Percentiles rank a stretch among this genome's conserved stretches.
Conservation (phyloP, 2,797 vertebrate species). For the Platyrinchus mystaceus region DNA sequence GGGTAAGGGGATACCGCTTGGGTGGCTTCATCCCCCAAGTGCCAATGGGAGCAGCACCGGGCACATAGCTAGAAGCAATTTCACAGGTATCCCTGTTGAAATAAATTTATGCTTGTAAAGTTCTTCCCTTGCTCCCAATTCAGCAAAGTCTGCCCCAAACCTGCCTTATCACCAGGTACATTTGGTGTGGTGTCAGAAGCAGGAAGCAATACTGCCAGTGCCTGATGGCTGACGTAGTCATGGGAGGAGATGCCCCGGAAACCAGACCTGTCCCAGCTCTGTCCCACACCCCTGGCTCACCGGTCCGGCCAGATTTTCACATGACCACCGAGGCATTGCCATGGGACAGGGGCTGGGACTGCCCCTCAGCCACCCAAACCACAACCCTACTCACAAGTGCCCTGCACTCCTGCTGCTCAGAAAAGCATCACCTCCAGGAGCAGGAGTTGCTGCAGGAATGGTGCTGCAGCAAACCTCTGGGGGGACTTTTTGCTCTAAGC, state of each 20-base stretch:
- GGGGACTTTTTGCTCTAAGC: background rate
- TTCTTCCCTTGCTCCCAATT: background rate
- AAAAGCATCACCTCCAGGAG: background rate
- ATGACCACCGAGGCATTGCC: background rate
- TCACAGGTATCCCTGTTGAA: background rate
- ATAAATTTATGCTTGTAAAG: background rate
- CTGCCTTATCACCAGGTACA: accelerated
- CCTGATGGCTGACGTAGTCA: accelerated
- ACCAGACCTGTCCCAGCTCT: background rate
- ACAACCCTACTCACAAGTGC: accelerated
- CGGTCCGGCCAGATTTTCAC: background rate
- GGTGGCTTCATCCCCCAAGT: background rate
- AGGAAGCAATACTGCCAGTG: accelerated
- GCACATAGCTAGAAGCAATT: background rate
- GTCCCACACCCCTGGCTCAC: background rate
- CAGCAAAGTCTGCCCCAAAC: background rate
- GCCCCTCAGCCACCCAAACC: background rate
- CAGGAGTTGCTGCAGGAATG: background rate
- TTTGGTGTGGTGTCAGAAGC: background rate
- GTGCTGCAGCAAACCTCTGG: background rate
- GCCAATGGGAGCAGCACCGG: accelerated
- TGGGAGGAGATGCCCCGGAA: background rate
- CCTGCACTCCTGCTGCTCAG: background rate
- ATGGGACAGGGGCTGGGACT: background rate
- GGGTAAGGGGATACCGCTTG: accelerated